phyloP scores from a whole-genome alignment of 2,888 invertebrate species.

The Rhopalosiphum nymphaeae region DNA sequence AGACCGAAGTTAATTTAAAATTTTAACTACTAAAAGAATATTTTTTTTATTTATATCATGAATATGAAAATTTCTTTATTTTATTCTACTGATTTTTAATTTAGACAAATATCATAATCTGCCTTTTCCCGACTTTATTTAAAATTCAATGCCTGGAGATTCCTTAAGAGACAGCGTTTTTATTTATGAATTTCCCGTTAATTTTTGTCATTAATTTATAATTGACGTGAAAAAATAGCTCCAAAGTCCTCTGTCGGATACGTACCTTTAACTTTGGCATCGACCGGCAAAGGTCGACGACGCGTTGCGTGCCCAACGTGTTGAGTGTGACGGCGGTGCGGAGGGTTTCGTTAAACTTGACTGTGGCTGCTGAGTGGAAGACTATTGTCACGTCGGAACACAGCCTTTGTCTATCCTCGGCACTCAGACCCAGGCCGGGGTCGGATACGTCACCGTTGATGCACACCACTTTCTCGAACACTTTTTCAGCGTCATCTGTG shows the following conservation, averaged over 20 bases:
- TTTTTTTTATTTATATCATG: background rate
- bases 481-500: conserved; percentile 68
- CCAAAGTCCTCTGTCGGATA: background rate
- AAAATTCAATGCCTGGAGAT: background rate
- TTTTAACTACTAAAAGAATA: background rate
- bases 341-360: conserved; percentile 75
- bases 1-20: background rate
- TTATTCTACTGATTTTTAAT: background rate
- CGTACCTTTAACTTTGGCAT: conserved; percentile 73
- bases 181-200: background rate
- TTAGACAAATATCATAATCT: background rate
- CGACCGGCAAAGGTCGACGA: conserved; percentile 73
- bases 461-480: conserved; percentile 71
- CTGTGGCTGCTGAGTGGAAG: conserved; percentile 77
- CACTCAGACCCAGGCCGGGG: conserved; percentile 69
- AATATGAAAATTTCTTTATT: background rate
- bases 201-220: background rate
- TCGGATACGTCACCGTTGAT: conserved; percentile 71
- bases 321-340: conserved; percentile 74
- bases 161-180: background rate
- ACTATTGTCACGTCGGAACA: conserved; percentile 72
- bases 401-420: conserved; percentile 70
- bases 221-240: background rate
- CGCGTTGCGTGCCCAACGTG: conserved; percentile 73
- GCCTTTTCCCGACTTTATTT: background rate